Evolutionary conservation across 1,140 invertebrate genomes (phyloP), one percentile per base, ranked within the genome.

Genomic region (Nomia melanderi): DNA sequence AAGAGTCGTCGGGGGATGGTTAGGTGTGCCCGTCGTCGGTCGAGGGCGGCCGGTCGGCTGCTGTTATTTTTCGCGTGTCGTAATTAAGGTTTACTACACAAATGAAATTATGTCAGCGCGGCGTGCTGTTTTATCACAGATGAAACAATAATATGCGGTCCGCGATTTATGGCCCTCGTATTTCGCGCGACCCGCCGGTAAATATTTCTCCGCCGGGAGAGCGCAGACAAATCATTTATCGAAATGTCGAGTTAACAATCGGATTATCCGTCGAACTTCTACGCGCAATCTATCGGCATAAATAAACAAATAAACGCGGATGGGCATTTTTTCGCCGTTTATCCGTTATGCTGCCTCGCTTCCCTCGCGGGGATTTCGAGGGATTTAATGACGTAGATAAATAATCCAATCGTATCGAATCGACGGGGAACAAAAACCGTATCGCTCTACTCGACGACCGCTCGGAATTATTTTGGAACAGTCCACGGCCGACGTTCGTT

Each of bases 211-310:
- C 29, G 25, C 25, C 33, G 71, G 47, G 47, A 8, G 54, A 75
- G 41, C 50, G 60, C 77, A 59, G 47, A 78, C 71, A 73, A 78
- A 78, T 73, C 71, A 74, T 79, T 79, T 79, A 79, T 75, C 71
- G 73, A 62, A 76, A 79, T 64, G 73, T 79, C 78, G 56, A 69
- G 72, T 77, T 70, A 69, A 79, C 65, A 79, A 77, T 79, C 77
- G 71, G 77, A 79, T 79, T 79, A 79, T 41, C 78, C 78, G 47
- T 76, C n/a, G 33, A 27, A 75, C 64, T 67, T 75, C 73, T 47
- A 53, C 75, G 66, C 33, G 29, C 72, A 33, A 75, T 67, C 73
- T 75, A 75, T 67, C 73, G 73, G 63, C 41, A 36, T 57, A 41
- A 57, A 67, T 75, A 67, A 75, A 75, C 66, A 75, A 75, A 75